Evolutionary conservation across 2,888 invertebrate genomes (phyloP).

Genomic region (Oligia fasciuncula): DNA sequence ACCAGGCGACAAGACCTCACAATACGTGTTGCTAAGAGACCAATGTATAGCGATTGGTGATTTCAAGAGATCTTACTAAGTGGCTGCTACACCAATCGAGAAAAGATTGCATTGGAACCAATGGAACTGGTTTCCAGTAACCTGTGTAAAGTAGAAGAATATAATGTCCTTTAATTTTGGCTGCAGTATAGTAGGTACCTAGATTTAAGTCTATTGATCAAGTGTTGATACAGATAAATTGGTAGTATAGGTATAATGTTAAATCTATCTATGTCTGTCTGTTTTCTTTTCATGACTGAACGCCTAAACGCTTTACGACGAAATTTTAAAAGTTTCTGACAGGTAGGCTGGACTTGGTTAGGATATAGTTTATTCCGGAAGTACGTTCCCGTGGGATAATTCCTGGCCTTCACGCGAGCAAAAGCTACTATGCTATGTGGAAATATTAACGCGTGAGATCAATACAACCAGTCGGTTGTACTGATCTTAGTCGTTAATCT

Average conservation of each 20-base stretch:
- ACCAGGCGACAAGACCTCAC: conserved; percentile 51
- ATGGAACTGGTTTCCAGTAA: conserved; percentile 64
- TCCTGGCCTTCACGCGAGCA: not conserved
- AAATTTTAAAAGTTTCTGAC: not conserved
- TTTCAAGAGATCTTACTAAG: conserved; percentile 54
- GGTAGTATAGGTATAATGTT: too few species aligned
- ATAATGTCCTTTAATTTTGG: conserved; percentile 25
- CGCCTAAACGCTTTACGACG: not conserved
- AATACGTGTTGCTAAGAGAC: conserved; percentile 41
- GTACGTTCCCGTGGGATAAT: not conserved
- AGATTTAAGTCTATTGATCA: not conserved
- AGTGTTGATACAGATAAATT: not conserved
- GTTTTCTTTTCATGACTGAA: not conserved
- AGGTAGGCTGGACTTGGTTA: not conserved
- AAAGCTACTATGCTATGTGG: not conserved
- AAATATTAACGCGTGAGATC: not conserved
- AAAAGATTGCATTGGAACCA: conserved; percentile 63
- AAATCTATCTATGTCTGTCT: not conserved
- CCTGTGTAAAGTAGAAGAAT: conserved; percentile 33
- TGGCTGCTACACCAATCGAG: conserved; percentile 58
- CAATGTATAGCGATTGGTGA: conserved; percentile 25
- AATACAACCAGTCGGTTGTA: not conserved
- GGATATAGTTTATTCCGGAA: not conserved
- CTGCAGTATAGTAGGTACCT: not conserved
- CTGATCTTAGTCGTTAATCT: conserved; percentile 8